phyloP scores from a whole-genome alignment of 92 coral and sea anemone genomes.

The Blastomussa wellsi region DNA sequence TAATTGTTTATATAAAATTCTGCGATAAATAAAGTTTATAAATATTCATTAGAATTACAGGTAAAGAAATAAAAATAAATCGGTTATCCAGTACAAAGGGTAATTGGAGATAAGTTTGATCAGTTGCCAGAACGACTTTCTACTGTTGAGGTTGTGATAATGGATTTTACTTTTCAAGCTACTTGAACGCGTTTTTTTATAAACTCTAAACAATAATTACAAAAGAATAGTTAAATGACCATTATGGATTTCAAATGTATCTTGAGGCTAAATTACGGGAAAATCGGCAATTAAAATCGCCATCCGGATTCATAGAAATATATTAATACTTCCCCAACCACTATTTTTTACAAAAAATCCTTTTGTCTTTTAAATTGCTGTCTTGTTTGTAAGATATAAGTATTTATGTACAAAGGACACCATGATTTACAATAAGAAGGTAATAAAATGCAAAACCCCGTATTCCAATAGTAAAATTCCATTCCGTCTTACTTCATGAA shows the following conservation, averaged over 20 bases:
- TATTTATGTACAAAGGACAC: not conserved
- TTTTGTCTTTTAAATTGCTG: slow-evolving; percentile 4
- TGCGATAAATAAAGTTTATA: slow-evolving; percentile 42
- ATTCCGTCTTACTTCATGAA: not conserved
- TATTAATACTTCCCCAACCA: slow-evolving; percentile 17
- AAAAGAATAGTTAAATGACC: not conserved
- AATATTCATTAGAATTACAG: slow-evolving; percentile 34
- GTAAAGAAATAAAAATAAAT: slow-evolving; percentile 16
- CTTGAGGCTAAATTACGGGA: not conserved
- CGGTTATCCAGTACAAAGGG: not conserved
- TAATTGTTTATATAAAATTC: slow-evolving; percentile 29
- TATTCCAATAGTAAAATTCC: not conserved
- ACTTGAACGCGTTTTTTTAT: not conserved
- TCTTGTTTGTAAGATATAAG: not conserved
- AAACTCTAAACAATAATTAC: not conserved
- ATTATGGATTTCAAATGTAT: not conserved
- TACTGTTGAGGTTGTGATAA: not conserved
- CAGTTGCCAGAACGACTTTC: not conserved
- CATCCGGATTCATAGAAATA: slow-evolving; percentile 1
- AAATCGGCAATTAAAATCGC: not conserved
- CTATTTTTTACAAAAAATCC: not conserved
- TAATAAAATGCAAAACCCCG: not conserved
- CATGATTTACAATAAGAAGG: not conserved
- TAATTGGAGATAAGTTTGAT: not conserved
- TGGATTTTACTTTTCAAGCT: not conserved